These are phyloP conservation scores for Drosophila ohnishii DNA, from an alignment of 1,140 invertebrate species.

Conservation along the genomic window DNA sequence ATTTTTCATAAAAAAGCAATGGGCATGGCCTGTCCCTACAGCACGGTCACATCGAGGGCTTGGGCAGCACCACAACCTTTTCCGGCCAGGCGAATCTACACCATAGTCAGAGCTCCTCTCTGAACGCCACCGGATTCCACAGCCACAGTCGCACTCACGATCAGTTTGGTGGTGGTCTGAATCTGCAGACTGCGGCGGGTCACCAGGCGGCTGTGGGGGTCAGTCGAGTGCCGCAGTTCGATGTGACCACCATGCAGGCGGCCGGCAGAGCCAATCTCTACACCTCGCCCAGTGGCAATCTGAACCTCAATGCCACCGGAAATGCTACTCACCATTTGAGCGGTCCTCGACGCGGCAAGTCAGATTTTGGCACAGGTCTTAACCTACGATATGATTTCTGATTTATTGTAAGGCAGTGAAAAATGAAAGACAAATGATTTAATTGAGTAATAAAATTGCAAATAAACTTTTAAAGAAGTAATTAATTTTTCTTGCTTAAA, in stretches of 20 bases:
- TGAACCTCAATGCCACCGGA: slow-evolving; percentile 57
- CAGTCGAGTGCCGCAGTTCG: slow-evolving; percentile 52
- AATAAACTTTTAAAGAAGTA: background rate
- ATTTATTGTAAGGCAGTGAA: background rate
- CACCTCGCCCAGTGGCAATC: slow-evolving; percentile 56
- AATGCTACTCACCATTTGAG: slow-evolving; percentile 58
- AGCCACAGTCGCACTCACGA: slow-evolving; percentile 50
- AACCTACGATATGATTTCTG: slow-evolving; percentile 59
- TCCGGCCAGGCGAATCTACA: slow-evolving; percentile 49
- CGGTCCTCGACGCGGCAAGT: slow-evolving; percentile 56
- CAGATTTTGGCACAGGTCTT: slow-evolving; percentile 53
- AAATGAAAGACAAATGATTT: background rate
- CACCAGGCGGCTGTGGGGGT: slow-evolving; percentile 54
- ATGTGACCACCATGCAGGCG: slow-evolving; percentile 57
- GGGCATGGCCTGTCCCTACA: slow-evolving; percentile 52
- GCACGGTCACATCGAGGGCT: slow-evolving; percentile 49
- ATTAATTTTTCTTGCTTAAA: background rate
- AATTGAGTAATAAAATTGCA: background rate
- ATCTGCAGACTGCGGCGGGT: slow-evolving; percentile 43
- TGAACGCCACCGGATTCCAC: slow-evolving; percentile 55
- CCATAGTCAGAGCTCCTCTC: slow-evolving; percentile 12
- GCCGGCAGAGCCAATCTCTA: slow-evolving; percentile 55
- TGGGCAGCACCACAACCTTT: slow-evolving; percentile 48
- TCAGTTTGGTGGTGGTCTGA: slow-evolving; percentile 53
- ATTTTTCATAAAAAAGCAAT: slow-evolving; percentile 38